Percentiles rank a stretch among this genome's conserved stretches.
Evolutionary conservation across 30 jellyfish, hydroid and myxozoan genomes (phyloP).

Genomic region (Clytia hemisphaerica): DNA sequence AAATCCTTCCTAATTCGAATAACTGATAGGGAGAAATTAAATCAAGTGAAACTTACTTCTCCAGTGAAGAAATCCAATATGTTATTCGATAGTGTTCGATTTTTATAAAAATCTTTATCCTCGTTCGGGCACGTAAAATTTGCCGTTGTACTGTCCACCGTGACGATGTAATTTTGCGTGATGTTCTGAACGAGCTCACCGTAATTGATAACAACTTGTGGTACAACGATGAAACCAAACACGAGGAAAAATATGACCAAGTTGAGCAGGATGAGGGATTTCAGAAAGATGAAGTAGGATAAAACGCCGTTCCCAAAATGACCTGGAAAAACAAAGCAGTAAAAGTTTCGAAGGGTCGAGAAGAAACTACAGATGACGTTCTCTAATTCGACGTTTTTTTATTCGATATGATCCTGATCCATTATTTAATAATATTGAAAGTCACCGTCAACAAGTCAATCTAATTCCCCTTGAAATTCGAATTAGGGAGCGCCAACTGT

Average conservation of each 20-base stretch:
- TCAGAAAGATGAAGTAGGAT: slow-evolving; percentile 80
- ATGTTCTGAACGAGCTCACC: neutral
- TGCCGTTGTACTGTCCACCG: slow-evolving; percentile 8
- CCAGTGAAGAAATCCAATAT: slow-evolving; percentile 90
- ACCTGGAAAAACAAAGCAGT: slow-evolving; percentile 36
- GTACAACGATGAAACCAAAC: slow-evolving; percentile 74
- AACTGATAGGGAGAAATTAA: neutral
- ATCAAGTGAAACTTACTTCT: slow-evolving; percentile 42
- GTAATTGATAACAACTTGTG: slow-evolving; percentile 50
- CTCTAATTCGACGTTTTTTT: too few species aligned
- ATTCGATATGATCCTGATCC: too few species aligned
- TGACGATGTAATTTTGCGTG: slow-evolving; percentile 29
- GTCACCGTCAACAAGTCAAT: too few species aligned
- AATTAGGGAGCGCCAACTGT: too few species aligned
- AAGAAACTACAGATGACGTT: neutral
- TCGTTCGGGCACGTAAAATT: slow-evolving; percentile 13
- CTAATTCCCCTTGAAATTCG: too few species aligned
- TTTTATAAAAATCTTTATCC: neutral
- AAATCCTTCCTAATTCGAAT: neutral
- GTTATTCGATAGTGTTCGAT: slow-evolving; percentile 39
- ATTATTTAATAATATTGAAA: too few species aligned
- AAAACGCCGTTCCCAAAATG: slow-evolving; percentile 94
- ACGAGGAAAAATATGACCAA: slow-evolving; percentile 61
- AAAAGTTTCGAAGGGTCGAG: neutral
- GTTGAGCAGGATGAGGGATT: slow-evolving; percentile 62